Percentiles rank a stretch among this genome's conserved stretches.
Evolutionary conservation across 2,888 invertebrate species (phyloP).

Genomic region (Brachypalpus laphriformis): DNA sequence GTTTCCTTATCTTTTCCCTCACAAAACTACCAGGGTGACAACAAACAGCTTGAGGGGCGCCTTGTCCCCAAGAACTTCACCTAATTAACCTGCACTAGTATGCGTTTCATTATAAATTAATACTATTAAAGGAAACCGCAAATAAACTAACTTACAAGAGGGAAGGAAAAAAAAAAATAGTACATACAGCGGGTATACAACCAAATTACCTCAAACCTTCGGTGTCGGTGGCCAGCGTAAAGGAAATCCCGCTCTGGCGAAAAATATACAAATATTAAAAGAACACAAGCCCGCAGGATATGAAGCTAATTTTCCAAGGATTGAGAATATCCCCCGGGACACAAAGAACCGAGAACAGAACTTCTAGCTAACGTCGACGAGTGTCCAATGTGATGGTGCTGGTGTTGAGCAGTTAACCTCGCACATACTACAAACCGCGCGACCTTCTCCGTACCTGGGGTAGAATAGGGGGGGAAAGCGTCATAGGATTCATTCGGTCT

Average conservation of each 20-base stretch:
- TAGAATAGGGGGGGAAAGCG: neutral
- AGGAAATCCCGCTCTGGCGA: slow-evolving; percentile 11
- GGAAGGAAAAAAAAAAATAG: neutral
- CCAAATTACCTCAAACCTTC: slow-evolving; percentile 16
- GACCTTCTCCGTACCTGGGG: neutral
- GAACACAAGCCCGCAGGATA: slow-evolving; percentile 53
- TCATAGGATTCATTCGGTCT: neutral
- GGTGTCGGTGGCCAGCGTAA: neutral
- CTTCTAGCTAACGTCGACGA: slow-evolving; percentile 20
- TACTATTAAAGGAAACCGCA: slow-evolving; percentile 54
- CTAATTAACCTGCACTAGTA: slow-evolving; percentile 65
- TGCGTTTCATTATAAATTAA: slow-evolving; percentile 69
- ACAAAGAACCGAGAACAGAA: slow-evolving; percentile 11
- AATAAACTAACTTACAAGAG: slow-evolving; percentile 34
- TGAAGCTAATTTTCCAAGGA: slow-evolving; percentile 49
- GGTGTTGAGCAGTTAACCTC: slow-evolving; percentile 1
- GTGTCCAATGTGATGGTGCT: slow-evolving; percentile 5
- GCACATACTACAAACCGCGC: neutral
- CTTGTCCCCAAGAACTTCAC: slow-evolving; percentile 47
- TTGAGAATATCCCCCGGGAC: slow-evolving; percentile 46
- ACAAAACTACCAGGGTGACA: slow-evolving; percentile 24
- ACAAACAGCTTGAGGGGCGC: slow-evolving; percentile 20
- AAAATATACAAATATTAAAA: slow-evolving; percentile 44
- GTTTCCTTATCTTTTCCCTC: slow-evolving; percentile 44
- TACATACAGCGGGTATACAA: neutral